These are phyloP conservation scores for Acleris holmiana DNA, from an alignment of 2,888 invertebrate genomes.

Conservation along the genomic window DNA sequence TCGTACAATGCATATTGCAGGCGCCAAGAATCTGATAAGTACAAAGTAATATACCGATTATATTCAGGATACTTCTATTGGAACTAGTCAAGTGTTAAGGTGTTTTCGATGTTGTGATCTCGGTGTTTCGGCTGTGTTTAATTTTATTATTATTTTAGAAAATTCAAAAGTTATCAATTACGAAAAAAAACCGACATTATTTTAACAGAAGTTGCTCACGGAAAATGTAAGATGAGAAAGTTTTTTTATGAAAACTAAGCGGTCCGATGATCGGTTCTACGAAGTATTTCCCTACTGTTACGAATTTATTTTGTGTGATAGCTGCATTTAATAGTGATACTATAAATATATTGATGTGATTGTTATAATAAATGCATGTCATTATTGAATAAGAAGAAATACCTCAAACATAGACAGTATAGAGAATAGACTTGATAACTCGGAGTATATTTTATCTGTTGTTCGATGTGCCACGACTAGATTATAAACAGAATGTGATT, in stretches of 20 bases:
- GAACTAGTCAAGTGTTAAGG: constrained; percentile 57
- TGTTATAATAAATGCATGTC: constrained; percentile 43
- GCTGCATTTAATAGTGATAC: constrained; percentile 41
- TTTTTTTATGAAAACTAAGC: constrained; percentile 25
- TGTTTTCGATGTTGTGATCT: constrained; percentile 60
- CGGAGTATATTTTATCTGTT: constrained; percentile 72
- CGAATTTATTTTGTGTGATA: constrained; percentile 48
- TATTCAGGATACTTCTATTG: constrained; percentile 40
- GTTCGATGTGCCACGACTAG: constrained; percentile 79
- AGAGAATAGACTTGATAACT: constrained; percentile 51
- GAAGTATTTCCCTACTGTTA: constrained; percentile 33
- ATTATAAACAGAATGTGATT: constrained; percentile 76
- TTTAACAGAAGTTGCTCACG: constrained; percentile 8
- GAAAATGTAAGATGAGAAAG: constrained; percentile 1
- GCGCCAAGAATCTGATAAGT: constrained; percentile 28
- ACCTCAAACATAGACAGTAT: constrained; percentile 58
- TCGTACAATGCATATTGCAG: constrained; percentile 27
- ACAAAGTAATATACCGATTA: constrained; percentile 27
- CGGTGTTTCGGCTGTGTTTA: constrained; percentile 76
- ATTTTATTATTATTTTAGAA: constrained; percentile 46
- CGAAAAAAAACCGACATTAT: constrained; percentile 11
- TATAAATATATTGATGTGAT: constrained; percentile 38
- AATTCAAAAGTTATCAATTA: constrained; percentile 31
- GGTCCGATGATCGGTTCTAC: constrained; percentile 16
- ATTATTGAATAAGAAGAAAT: constrained; percentile 56